Base-by-base conservation (phyloP, 2,888 invertebrate species). In the Acleris cristana region DNA sequence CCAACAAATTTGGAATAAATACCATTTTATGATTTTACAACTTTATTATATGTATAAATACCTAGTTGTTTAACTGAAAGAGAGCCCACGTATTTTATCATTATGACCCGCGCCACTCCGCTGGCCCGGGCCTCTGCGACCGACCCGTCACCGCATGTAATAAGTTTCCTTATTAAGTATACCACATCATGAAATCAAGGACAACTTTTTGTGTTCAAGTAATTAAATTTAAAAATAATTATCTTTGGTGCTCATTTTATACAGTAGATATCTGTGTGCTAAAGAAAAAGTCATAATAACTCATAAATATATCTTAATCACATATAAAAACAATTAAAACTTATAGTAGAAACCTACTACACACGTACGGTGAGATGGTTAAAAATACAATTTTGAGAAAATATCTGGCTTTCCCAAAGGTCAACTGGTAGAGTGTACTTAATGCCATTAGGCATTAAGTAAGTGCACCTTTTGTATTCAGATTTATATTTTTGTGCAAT, bases 341-440 rank as follows among this genome's bases (percentile, higher is more conserved):
- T 64, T 51, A 66, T 69, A 71, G 69, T 79, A 77, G 74, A 73
- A 72, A 69, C 55, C 48, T 65, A 76, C 69, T 81, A 82, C 21
- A 2, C 21, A 21, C 21, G 74, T 71, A 73, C 69, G 76, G 79
- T 78, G 61, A 79, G 77, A 70, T 74, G 71, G 73, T 70, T 79
- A 78, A 83, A 72, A 77, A 79, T 79, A 80, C 87, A 85, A 85
- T 89, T 89, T 89, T 89, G 84, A 84, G 86, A 89, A 83, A 80
- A 79, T 84, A n/a, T n/a, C n/a, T n/a, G n/a, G n/a, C n/a, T n/a
- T n/a, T n/a, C n/a, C n/a, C n/a, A n/a, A n/a, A n/a, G n/a, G n/a
- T n/a, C n/a, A n/a, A n/a, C n/a, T n/a, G n/a, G n/a, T n/a, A n/a
- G n/a, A n/a, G n/a, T n/a, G n/a, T n/a, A n/a, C n/a, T n/a, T n/a